phyloP scores from a whole-genome alignment of 2,888 invertebrate genomes.

The Polydrusus pterygomalis region DNA sequence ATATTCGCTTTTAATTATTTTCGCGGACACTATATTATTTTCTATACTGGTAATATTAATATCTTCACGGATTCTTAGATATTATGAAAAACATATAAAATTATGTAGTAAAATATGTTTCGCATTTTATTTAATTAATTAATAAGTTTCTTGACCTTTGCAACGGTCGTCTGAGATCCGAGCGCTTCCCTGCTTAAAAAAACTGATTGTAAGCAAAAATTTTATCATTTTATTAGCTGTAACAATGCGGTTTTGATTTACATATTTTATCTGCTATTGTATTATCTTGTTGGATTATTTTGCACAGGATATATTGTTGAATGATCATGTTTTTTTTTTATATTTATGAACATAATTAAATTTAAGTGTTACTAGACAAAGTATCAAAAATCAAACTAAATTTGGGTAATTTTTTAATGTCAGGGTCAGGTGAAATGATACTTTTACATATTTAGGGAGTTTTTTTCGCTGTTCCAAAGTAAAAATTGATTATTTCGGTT shows the following conservation, averaged over 20 bases:
- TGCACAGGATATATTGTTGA: background rate
- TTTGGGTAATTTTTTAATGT: too few relatives aligned
- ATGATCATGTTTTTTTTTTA: background rate
- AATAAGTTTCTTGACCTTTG: conserved; percentile 21
- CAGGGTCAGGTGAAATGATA: too few relatives aligned
- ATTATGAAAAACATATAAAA: background rate
- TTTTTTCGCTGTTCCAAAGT: too few relatives aligned
- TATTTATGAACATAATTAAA: background rate
- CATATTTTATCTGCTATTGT: conserved; percentile 8
- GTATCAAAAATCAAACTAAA: too few relatives aligned
- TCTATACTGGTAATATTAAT: too few relatives aligned
- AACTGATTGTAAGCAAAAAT: conserved; percentile 9
- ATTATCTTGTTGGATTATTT: conserved; percentile 7
- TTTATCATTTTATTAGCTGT: conserved; percentile 15
- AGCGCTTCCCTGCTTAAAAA: background rate
- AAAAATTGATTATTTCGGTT: too few relatives aligned
- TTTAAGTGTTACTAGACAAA: too few relatives aligned
- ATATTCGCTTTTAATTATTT: too few relatives aligned
- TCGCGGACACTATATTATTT: too few relatives aligned
- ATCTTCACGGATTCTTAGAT: too few relatives aligned
- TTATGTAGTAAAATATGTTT: background rate
- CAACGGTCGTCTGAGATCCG: background rate
- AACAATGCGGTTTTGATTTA: conserved; percentile 25
- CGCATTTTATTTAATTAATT: background rate
- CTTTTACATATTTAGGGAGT: too few relatives aligned